A percentile compares a stretch with the other conserved stretches of the same genome.
Evolutionary conservation across 2,113 vertebrate species (phyloP).

Genomic region (Strix uralensis): DNA sequence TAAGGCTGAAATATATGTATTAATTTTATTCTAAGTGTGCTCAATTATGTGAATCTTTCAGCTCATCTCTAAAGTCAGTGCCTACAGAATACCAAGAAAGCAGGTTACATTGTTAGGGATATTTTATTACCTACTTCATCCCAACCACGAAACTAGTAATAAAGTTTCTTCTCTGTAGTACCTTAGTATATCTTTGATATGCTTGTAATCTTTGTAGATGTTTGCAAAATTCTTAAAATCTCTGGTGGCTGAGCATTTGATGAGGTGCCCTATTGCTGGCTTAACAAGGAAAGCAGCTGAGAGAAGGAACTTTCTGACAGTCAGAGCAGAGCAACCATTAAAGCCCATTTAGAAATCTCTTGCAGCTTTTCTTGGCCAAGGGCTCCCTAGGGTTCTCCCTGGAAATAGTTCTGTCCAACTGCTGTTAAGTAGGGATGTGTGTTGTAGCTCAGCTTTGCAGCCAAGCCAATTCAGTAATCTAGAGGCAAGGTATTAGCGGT

Average conservation of each 20-base stretch:
- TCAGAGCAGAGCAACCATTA: not conserved
- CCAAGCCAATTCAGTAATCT: not conserved
- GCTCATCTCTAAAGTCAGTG: not conserved
- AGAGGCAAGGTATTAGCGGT: not conserved
- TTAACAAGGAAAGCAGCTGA: not conserved
- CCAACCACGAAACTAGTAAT: not conserved
- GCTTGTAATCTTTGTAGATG: not conserved
- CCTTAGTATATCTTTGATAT: not conserved
- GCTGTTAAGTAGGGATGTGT: not conserved
- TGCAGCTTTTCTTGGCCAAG: not conserved
- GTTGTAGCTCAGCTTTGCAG: not conserved
- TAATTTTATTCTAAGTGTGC: not conserved
- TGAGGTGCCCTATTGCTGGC: not conserved
- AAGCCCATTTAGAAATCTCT: not conserved
- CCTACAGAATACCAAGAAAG: not conserved
- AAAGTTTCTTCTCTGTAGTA: not conserved
- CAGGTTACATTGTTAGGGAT: not conserved
- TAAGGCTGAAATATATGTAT: not conserved
- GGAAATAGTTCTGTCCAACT: not conserved
- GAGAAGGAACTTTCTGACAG: not conserved
- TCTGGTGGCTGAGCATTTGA: not conserved
- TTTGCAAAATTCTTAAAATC: not conserved
- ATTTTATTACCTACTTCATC: constrained; percentile 2
- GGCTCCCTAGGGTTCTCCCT: not conserved
- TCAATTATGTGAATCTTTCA: not conserved